Evolutionary conservation across 1,140 invertebrate species (phyloP), one percentile per base, ranked within the genome.

Genomic region (Acarapis woodi): DNA sequence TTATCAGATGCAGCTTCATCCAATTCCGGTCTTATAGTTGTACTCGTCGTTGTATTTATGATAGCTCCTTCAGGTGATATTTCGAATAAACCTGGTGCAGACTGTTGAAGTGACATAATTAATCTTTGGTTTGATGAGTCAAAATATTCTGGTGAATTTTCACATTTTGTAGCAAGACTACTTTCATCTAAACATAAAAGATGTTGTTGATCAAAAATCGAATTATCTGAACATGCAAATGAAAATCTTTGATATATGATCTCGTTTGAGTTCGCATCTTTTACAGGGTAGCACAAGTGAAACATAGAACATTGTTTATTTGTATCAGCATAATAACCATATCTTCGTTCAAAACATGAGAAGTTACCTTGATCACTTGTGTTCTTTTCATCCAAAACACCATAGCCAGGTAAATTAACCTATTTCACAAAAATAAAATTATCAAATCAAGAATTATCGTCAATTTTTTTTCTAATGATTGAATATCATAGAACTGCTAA

Each of bases 301-400:
- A 49, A 50, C 12, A 49, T 38, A 16, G 35, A 35, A 36, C 49
- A 50, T 19, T 40, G 23, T 16, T 40, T 41, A 3, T 30, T 32
- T 6, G 43, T 35, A 41, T 50, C 49, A 20, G 49, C 49, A 34
- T 50, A 50, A 30, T 46, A 50, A 18, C 38, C 38, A 20, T 33
- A 40, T 1, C 31, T 15, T 4, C 38, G 32, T 9, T 33, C 33
- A 19, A 15, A 40, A 18, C 38, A 40, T 16, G 32, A 22, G 39
- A 37, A 39, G 21, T 12, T 37, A 12, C 24, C 25, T 12, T 34
- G 18, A n/a, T 5, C 8, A 10, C 21, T 35, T 15, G 23, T 35
- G n/a, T 40, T 33, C 23, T 12, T 16, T 26, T 40, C 38, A n/a
- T 37, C 36, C 8, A 37, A 14, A n/a, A 37, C 36, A 37, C 36